Base-by-base conservation (phyloP, 1,140 invertebrate species). In the Drosophila rhopaloa region DNA sequence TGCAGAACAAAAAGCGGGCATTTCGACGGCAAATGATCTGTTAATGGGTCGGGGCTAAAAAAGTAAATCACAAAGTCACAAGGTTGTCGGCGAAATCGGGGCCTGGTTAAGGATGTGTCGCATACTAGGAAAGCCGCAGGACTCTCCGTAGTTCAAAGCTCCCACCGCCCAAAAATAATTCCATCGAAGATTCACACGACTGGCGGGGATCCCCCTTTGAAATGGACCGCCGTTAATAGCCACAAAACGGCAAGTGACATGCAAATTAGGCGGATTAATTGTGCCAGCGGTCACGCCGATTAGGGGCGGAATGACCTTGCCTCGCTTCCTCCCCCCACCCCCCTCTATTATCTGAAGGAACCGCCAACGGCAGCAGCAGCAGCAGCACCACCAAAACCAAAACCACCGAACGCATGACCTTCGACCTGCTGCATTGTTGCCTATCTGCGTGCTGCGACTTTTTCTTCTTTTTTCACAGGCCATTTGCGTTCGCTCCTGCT, bases 221-320 rank as follows among this genome's bases (percentile, higher is more conserved):
- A 65, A 46, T 35, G 8, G 11, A 51, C 74, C 68, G 40, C 50
- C 11, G 56, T n/a, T 48, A 48, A 32, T 13, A n/a, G 19, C 24
- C 37, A 16, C 50, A 53, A 35, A 53, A 53, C 6, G 29, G n/a
- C 32, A 53, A 35, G 29, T 68, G 65, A 75, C 78, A 88, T 88
- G 84, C 83, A 88, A 88, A 88, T 88, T 89, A 83, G 29, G 48
- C 46, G 57, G 48, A 79, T 83, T 77, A 89, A 80, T 88, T 65
- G 48, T 27, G 29, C 44, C 43, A 81, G 79, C 51, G 76, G 76
- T 85, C 82, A 85, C 55, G 82, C 78, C 63, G 43, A 65, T 79
- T 76, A 83, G 47, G 27, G 50, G 16, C 19, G 40, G 19, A 7
- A 14, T 56, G 44, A 47, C 61, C 44, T 41, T 44, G 44, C 5